A percentile compares a stretch with the other conserved stretches of the same genome.
Conservation (phyloP, 2,113 vertebrate species). For the Rhinoderma darwinii region DNA sequence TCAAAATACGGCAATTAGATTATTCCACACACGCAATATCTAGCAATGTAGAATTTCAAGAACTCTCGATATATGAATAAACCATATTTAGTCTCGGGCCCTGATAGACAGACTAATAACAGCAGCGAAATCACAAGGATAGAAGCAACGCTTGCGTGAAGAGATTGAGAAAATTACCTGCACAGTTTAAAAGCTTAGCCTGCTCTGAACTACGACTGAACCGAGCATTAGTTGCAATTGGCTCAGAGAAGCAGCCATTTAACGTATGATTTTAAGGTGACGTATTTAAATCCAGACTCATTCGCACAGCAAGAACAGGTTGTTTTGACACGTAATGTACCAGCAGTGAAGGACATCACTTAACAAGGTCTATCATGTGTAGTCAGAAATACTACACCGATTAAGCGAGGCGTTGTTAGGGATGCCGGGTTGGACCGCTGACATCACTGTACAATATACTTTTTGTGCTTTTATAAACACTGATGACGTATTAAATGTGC, state of each 20-base stretch:
- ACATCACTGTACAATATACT: not conserved
- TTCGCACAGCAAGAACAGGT: not conserved
- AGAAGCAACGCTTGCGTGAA: not conserved
- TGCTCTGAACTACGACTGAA: not conserved
- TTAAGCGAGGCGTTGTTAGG: not conserved
- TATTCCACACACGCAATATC: not conserved
- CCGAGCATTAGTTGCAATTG: not conserved
- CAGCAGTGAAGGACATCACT: not conserved
- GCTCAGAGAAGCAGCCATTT: not conserved
- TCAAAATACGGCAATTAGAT: not conserved
- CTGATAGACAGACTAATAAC: not conserved
- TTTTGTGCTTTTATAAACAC: not conserved
- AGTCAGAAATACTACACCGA: not conserved
- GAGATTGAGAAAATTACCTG: not conserved
- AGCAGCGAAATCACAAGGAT: not conserved
- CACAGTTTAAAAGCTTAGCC: constrained; percentile 19
- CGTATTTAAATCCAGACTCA: not conserved
- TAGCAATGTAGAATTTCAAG: not conserved
- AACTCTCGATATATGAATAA: not conserved
- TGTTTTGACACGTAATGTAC: not conserved
- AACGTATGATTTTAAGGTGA: not conserved
- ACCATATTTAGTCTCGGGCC: not conserved
- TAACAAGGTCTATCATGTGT: not conserved
- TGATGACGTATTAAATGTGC: not conserved
- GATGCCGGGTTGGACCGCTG: too few relatives aligned